Evolutionary conservation across 1,140 invertebrate genomes (phyloP).

Genomic region (Phthorimaea operculella): DNA sequence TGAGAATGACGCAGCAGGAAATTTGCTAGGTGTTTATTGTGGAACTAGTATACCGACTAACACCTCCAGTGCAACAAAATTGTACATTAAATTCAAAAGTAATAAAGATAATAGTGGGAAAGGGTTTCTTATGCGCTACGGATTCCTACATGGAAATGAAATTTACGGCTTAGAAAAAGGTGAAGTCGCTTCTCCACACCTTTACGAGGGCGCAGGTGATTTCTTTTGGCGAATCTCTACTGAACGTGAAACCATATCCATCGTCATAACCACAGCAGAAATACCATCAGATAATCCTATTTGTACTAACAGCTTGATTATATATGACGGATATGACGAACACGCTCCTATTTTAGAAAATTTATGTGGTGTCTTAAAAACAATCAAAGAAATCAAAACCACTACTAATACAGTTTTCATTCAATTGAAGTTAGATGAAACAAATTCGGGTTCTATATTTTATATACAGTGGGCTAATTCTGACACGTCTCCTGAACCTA

Average conservation of each 20-base stretch:
- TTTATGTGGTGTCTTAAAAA: constrained; percentile 65
- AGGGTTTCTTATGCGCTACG: constrained; percentile 84
- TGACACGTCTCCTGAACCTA: constrained; percentile 14
- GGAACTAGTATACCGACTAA: constrained; percentile 71
- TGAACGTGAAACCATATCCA: constrained; percentile 63
- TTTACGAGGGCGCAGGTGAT: constrained; percentile 52
- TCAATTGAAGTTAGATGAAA: constrained; percentile 53
- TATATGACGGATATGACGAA: constrained; percentile 80
- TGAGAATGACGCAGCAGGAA: constrained; percentile 71
- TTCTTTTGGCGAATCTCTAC: constrained; percentile 79
- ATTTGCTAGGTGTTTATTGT: constrained; percentile 77
- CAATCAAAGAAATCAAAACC: constrained; percentile 65
- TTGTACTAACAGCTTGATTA: constrained; percentile 59
- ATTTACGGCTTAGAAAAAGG: constrained; percentile 70
- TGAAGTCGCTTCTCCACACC: constrained; percentile 76
- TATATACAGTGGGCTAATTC: constrained; percentile 70
- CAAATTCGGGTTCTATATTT: constrained; percentile 69
- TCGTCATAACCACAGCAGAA: constrained; percentile 37
- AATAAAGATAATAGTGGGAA: constrained; percentile 70
- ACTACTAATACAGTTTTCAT: constrained; percentile 74
- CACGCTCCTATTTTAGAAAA: constrained; percentile 69
- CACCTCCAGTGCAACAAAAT: constrained; percentile 64
- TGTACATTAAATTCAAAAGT: constrained; percentile 89
- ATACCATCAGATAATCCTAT: constrained; percentile 29
- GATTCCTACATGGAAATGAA: constrained; percentile 72